phyloP scores from a whole-genome alignment of 2,888 invertebrate genomes.

The Epistrophella euchroma region DNA sequence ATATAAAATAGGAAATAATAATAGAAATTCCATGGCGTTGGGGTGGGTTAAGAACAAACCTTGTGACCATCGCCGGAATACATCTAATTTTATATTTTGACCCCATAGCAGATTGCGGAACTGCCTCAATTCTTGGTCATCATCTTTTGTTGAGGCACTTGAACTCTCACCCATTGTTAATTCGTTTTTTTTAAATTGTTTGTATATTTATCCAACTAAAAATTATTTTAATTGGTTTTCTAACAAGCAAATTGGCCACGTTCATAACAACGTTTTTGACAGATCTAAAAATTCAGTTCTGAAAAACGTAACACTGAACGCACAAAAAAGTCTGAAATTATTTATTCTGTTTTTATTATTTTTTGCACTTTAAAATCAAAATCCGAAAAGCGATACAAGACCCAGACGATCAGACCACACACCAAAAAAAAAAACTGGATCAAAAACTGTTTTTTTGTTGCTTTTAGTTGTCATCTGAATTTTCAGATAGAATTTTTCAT shows the following conservation, averaged over 20 bases:
- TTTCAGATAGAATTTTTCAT: too few species aligned
- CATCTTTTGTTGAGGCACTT: conserved; percentile 82
- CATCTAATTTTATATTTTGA: conserved; percentile 91
- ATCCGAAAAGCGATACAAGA: too few species aligned
- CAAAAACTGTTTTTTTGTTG: too few species aligned
- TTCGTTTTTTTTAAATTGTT: conserved; percentile 42
- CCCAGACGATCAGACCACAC: too few species aligned
- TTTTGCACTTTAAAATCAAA: too few species aligned
- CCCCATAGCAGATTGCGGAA: conserved; percentile 94
- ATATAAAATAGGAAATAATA: conserved; percentile 14
- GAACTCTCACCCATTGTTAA: conserved; percentile 80
- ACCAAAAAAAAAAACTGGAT: too few species aligned
- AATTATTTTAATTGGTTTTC: conserved; percentile 52
- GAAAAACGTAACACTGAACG: too few species aligned
- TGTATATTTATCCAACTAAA: conserved; percentile 61
- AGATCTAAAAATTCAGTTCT: too few species aligned
- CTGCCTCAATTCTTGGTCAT: conserved; percentile 88
- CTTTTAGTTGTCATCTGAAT: too few species aligned
- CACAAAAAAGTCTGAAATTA: too few species aligned
- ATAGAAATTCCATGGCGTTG: conserved; percentile 38
- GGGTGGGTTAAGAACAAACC: conserved; percentile 84
- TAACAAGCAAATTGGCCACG: conserved; percentile 61
- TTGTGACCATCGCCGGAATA: conserved; percentile 96
- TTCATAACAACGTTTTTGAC: too few species aligned
- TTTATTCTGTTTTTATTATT: too few species aligned